These are phyloP conservation scores for Salvelinus alpinus DNA, from an alignment of 2,113 vertebrate genomes.

Conservation along the genomic window DNA sequence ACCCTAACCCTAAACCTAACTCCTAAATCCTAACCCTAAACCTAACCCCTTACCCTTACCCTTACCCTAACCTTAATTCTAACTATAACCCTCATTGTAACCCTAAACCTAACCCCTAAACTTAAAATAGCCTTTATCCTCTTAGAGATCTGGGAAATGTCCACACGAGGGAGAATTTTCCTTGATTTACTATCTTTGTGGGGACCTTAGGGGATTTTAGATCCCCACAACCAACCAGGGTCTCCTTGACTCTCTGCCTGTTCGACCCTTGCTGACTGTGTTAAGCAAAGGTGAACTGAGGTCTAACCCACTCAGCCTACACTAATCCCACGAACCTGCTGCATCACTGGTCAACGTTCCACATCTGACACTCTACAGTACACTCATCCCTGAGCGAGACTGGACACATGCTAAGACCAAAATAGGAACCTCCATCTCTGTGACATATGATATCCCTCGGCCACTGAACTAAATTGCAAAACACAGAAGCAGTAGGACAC, in stretches of 20 bases:
- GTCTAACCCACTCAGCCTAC: neutral
- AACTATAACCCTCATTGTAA: no score
- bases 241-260: neutral
- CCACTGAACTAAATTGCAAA: neutral
- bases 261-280: neutral
- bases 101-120: no score
- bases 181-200: neutral
- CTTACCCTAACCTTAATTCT: no score
- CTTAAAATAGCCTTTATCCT: no score
- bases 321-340: neutral
- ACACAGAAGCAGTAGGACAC: neutral
- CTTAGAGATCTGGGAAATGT: no score
- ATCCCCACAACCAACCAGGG: no score
- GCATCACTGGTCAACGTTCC: neutral
- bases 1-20: no score
- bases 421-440: conserved; percentile 3
- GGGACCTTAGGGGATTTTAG: no score
- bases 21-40: no score
- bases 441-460: neutral
- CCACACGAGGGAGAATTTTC: no score
- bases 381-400: neutral
- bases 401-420: conserved; percentile 1
- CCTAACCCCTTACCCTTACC: no score
- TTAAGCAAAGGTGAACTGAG: neutral
- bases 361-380: neutral